Evolutionary conservation across 1,140 invertebrate species (phyloP).

Genomic region (Drosophila trapezifrons): DNA sequence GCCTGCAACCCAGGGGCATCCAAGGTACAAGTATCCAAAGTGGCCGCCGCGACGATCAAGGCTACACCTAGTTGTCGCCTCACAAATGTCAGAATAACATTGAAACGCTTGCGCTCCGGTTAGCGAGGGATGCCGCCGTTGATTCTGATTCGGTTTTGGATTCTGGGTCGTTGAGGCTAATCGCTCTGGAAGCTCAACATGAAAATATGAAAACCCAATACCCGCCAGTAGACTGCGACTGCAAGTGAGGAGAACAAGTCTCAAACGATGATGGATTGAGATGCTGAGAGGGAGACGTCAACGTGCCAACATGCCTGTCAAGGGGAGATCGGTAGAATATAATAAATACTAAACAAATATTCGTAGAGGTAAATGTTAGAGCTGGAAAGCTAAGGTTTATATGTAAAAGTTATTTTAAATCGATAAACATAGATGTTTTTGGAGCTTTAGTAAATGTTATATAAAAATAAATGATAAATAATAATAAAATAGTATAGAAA

Average conservation of each 20-base stretch:
- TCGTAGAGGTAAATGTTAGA: neutral
- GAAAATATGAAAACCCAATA: constrained; percentile 23
- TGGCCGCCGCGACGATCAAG: constrained; percentile 68
- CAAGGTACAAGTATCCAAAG: constrained; percentile 37
- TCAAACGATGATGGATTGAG: constrained; percentile 42
- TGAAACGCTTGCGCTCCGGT: constrained; percentile 38
- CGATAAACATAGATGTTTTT: neutral
- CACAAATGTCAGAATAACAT: constrained; percentile 73
- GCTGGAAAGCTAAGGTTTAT: neutral
- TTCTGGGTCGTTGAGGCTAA: constrained; percentile 64
- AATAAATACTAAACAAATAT: no score
- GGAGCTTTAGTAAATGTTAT: neutral
- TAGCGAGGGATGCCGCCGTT: constrained; percentile 21
- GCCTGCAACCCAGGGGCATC: constrained; percentile 35
- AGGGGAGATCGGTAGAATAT: neutral
- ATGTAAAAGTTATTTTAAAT: neutral
- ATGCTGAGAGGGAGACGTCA: constrained; percentile 42
- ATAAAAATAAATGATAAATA: neutral
- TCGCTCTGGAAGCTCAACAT: constrained; percentile 56
- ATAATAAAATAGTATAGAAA: neutral
- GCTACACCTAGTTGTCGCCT: constrained; percentile 46
- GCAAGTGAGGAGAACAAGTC: constrained; percentile 44
- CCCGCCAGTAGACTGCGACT: constrained; percentile 29
- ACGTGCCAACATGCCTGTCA: constrained; percentile 30
- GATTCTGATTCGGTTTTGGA: constrained; percentile 33